Evolutionary conservation across 2,113 vertebrate genomes (phyloP).

Genomic region (Setophaga kirtlandii): DNA sequence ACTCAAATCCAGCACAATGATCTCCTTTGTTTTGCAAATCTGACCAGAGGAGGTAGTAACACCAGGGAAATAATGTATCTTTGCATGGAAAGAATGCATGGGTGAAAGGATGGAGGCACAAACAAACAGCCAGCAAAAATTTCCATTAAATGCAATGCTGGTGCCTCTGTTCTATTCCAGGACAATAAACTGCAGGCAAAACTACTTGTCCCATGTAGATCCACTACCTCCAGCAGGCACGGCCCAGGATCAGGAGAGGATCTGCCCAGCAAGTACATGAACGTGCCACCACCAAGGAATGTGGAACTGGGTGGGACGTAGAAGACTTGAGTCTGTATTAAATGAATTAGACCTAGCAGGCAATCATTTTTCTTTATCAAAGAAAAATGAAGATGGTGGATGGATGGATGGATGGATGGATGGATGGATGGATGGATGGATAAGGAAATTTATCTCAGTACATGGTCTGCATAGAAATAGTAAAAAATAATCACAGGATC

Average conservation of each 20-base stretch:
- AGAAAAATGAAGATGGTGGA: background rate
- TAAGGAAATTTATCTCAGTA: background rate
- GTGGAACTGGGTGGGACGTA: background rate
- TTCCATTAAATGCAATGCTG: background rate
- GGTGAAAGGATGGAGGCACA: background rate
- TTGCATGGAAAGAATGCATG: background rate
- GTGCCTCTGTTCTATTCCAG: background rate
- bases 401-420: background rate
- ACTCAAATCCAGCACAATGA: background rate
- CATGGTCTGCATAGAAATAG: background rate
- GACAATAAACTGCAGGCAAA: background rate
- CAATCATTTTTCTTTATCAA: background rate
- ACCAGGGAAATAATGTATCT: background rate
- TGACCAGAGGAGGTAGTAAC: background rate
- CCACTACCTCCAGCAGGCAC: background rate
- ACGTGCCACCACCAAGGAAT: background rate
- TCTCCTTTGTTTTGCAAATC: background rate
- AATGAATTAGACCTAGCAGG: background rate
- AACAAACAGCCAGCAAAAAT: background rate
- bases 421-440: background rate
- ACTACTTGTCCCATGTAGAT: background rate
- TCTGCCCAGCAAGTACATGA: background rate
- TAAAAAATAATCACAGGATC: background rate
- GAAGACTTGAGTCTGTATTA: background rate
- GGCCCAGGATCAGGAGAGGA: background rate